These are phyloP conservation scores for Drosophila anomelani DNA, from an alignment of 2,888 invertebrate genomes.

Conservation along the genomic window DNA sequence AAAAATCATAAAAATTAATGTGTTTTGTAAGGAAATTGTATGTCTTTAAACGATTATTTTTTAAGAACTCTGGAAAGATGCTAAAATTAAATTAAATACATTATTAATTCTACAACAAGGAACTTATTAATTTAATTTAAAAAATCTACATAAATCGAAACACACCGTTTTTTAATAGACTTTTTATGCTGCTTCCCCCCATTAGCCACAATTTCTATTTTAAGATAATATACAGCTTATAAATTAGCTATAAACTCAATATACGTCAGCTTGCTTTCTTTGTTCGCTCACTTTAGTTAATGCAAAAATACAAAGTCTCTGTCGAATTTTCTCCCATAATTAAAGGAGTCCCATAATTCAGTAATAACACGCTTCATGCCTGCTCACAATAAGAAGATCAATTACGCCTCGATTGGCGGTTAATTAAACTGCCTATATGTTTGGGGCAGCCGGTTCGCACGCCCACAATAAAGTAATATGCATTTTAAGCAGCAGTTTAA, in stretches of 20 bases:
- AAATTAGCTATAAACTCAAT: not conserved
- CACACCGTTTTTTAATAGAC: not conserved
- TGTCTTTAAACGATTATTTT: not conserved
- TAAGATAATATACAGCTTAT: not conserved
- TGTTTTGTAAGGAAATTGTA: too few relatives aligned
- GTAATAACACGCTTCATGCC: slow-evolving; percentile 32
- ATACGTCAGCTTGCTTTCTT: slow-evolving; percentile 2
- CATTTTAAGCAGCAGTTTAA: slow-evolving; percentile 44
- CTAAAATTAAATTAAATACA: not conserved
- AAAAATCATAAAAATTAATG: not conserved
- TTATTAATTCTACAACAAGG: not conserved
- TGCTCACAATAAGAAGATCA: slow-evolving; percentile 38
- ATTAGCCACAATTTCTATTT: not conserved
- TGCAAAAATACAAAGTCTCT: slow-evolving; percentile 6
- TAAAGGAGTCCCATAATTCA: slow-evolving; percentile 18
- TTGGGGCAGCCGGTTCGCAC: slow-evolving; percentile 29
- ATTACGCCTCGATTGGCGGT: slow-evolving; percentile 29
- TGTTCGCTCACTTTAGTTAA: slow-evolving; percentile 6
- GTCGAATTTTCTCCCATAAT: slow-evolving; percentile 16
- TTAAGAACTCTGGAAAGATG: not conserved
- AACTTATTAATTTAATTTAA: not conserved
- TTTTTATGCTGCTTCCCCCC: not conserved
- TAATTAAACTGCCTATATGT: slow-evolving; percentile 38
- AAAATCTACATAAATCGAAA: not conserved
- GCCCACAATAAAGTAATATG: slow-evolving; percentile 43